Conservation (phyloP, 1,140 invertebrate species). For the Trachymyrmex septentrionalis region DNA sequence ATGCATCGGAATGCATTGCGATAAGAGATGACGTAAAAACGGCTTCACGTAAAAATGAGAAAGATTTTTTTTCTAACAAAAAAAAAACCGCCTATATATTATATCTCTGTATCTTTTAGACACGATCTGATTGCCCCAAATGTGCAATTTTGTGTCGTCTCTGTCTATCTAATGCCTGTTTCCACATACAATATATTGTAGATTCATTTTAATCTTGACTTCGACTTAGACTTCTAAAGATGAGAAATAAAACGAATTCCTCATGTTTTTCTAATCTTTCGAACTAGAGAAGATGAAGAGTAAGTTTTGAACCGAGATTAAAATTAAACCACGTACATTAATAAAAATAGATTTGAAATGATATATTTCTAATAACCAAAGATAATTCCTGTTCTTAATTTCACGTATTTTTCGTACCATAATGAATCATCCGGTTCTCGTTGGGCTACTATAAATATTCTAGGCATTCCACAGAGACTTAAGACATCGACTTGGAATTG, state of each 20-base stretch:
- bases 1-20: not conserved
- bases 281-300: too few relatives aligned
- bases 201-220: too few relatives aligned
- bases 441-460: constrained; percentile 31
- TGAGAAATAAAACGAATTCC: too few relatives aligned
- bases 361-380: not conserved
- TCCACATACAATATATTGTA: too few relatives aligned
- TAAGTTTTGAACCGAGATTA: too few relatives aligned
- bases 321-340: too few relatives aligned
- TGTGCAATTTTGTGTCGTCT: not conserved
- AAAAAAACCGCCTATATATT: not conserved
- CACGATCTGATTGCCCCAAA: not conserved
- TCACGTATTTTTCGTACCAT: not conserved
- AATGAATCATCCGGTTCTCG: constrained; percentile 17
- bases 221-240: too few relatives aligned
- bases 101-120: not conserved
- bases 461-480: constrained; percentile 22
- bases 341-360: not conserved
- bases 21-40: not conserved
- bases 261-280: too few relatives aligned
- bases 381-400: not conserved
- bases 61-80: too few relatives aligned
- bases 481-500: constrained; percentile 14
- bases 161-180: too few relatives aligned
- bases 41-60: not conserved